Conservation (phyloP, 2,797 vertebrate species). For the Graptemys geographica region DNA sequence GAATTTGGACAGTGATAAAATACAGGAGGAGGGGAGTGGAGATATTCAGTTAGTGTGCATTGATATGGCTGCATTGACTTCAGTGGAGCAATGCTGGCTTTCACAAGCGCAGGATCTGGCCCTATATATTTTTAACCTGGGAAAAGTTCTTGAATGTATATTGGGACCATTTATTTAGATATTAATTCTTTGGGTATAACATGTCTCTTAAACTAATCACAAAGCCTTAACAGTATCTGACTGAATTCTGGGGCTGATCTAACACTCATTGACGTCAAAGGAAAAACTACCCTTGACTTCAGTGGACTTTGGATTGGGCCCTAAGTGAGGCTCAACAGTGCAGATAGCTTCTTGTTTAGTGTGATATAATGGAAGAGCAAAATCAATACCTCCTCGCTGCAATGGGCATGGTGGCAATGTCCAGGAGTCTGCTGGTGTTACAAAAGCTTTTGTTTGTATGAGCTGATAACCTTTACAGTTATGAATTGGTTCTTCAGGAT, state of each 20-base stretch:
- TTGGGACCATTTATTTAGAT: background rate
- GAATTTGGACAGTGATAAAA: background rate
- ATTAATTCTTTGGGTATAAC: background rate
- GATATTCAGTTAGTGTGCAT: rapidly evolving
- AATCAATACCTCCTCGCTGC: rapidly evolving
- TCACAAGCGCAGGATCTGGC: background rate
- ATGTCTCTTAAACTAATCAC: background rate
- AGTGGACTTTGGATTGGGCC: background rate
- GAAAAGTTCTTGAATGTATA: background rate
- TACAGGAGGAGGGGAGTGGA: rapidly evolving
- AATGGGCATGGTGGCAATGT: background rate
- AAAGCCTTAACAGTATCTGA: background rate
- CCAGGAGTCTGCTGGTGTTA: no score
- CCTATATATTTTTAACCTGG: rapidly evolving
- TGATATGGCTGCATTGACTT: background rate
- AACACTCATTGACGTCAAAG: background rate
- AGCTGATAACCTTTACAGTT: rapidly evolving
- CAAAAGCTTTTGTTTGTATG: rapidly evolving
- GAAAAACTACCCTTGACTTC: background rate
- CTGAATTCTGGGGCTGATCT: background rate
- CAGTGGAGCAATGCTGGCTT: background rate
- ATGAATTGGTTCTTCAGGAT: background rate
- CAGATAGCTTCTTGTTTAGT: background rate
- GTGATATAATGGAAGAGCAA: background rate
- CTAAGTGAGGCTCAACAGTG: rapidly evolving